These are phyloP conservation scores for Plusia festucae DNA, from an alignment of 2,888 invertebrate genomes.

Conservation along the genomic window DNA sequence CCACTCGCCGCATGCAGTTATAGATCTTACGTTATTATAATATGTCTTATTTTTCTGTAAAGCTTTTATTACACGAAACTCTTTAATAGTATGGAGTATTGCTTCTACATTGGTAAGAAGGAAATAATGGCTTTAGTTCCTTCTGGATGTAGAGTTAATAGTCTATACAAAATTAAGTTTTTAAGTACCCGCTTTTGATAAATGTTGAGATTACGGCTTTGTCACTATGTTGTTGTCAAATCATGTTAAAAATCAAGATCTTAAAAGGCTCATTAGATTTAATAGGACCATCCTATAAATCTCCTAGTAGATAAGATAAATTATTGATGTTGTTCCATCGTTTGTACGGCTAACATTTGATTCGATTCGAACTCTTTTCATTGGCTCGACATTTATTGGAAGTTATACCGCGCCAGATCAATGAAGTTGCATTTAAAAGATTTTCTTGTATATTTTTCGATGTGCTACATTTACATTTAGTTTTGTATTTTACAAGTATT, in stretches of 20 bases:
- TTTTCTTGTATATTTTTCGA: constrained; percentile 73
- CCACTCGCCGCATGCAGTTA: constrained; percentile 29
- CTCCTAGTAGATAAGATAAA: constrained; percentile 13
- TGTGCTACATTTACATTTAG: constrained; percentile 71
- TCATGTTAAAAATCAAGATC: neutral
- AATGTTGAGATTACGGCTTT: constrained; percentile 26
- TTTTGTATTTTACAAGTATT: constrained; percentile 66
- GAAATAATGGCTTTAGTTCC: constrained; percentile 19
- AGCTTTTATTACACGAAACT: constrained; percentile 24
- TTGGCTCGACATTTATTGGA: constrained; percentile 30
- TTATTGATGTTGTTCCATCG: constrained; percentile 15
- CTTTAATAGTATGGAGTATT: constrained; percentile 18
- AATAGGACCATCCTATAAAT: neutral
- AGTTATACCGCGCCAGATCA: constrained; percentile 30
- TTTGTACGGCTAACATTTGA: neutral
- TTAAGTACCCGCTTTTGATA: constrained; percentile 30
- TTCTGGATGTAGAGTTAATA: constrained; percentile 7
- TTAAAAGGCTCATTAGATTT: neutral
- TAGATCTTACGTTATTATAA: constrained; percentile 35
- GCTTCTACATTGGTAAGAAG: constrained; percentile 15
- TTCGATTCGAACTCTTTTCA: neutral
- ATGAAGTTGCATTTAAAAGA: constrained; percentile 72
- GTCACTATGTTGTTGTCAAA: neutral
- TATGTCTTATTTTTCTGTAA: constrained; percentile 33
- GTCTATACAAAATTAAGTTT: constrained; percentile 19